Conservation (phyloP, 2,113 vertebrate species). For the Theristicus caerulescens region DNA sequence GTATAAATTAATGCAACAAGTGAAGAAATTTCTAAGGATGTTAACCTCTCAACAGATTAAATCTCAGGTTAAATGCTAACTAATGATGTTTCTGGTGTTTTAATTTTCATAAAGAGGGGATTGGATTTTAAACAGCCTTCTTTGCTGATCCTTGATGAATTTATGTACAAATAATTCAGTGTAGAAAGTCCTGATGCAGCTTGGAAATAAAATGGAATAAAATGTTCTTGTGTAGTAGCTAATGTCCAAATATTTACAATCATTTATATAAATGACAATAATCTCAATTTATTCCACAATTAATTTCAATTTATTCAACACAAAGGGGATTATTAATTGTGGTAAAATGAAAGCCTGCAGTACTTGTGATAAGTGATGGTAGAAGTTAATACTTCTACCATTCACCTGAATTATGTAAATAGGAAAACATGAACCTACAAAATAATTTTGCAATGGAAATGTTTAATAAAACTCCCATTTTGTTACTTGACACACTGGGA, state of each 20-base stretch:
- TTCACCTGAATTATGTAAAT: conserved; percentile 63
- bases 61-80: conserved; percentile 80
- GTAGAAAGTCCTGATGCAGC: conserved; percentile 31
- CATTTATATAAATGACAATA: conserved; percentile 52
- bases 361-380: conserved; percentile 44
- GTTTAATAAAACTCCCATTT: conserved; percentile 67
- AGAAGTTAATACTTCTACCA: conserved; percentile 44
- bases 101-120: conserved; percentile 28
- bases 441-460: conserved; percentile 62
- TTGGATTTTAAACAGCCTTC: conserved; percentile 43
- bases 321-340: conserved; percentile 65
- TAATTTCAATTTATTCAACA: conserved; percentile 48
- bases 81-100: conserved; percentile 58
- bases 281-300: conserved; percentile 49
- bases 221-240: conserved; percentile 66
- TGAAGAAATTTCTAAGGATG: conserved; percentile 50
- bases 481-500: conserved; percentile 80
- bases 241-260: conserved; percentile 74
- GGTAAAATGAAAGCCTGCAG: conserved; percentile 68
- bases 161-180: conserved; percentile 24
- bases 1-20: conserved; percentile 34
- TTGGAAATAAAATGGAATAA: conserved; percentile 55
- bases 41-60: conserved; percentile 69
- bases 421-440: conserved; percentile 49
- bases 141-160: conserved; percentile 42